A percentile compares a stretch with the other conserved stretches of the same genome.
Conservation (phyloP, 2,797 vertebrate species). For the Kryptopterus vitreolus region DNA sequence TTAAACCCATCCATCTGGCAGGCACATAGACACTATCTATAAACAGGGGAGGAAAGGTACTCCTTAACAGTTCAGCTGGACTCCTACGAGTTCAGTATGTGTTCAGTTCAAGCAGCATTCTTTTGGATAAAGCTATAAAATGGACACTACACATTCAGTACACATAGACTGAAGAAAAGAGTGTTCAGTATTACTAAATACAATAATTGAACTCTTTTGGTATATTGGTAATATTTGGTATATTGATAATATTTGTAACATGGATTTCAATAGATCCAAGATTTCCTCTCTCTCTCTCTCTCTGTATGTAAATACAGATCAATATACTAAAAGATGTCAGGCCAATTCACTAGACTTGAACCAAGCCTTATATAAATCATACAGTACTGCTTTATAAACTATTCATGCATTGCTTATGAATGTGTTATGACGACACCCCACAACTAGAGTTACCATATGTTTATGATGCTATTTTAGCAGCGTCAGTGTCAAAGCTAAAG, state of each 20-base stretch:
- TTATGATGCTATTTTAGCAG: neutral
- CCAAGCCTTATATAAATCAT: neutral
- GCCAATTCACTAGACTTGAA: neutral
- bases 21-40: neutral
- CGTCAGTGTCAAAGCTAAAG: no score
- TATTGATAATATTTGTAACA: neutral
- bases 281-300: neutral
- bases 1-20: neutral
- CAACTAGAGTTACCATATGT: neutral
- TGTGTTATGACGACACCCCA: neutral
- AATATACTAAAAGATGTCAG: neutral
- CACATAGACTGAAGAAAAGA: neutral
- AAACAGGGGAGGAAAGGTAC: neutral
- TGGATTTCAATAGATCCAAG: no score
- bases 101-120: neutral
- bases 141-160: no score
- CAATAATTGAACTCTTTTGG: no score
- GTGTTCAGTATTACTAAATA: neutral
- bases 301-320: neutral
- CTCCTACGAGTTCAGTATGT: neutral
- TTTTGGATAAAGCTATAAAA: neutral
- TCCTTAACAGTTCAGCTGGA: neutral
- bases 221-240: neutral
- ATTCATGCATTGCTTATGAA: conserved; percentile 14
- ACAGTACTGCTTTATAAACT: neutral